Conservation (phyloP, 2,888 invertebrate genomes). For the Cephalotes varians region DNA sequence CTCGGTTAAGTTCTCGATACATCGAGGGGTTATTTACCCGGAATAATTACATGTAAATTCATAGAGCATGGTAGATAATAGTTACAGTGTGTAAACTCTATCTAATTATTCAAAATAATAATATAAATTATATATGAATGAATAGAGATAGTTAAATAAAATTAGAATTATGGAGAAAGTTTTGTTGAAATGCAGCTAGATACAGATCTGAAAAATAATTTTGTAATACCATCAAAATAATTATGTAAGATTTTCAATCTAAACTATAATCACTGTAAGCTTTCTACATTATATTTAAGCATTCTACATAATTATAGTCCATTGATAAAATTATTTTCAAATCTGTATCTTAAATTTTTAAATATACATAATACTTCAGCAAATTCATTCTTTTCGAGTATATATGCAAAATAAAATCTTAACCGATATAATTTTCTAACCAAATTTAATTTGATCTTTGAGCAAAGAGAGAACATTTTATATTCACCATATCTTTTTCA, state of each 20-base stretch:
- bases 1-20: slow-evolving; percentile 49
- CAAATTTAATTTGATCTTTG: not conserved
- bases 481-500: not conserved
- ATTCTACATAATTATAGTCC: too few species aligned
- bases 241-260: too few species aligned
- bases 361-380: too few species aligned
- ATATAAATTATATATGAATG: not conserved
- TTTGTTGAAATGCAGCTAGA: too few species aligned
- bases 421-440: not conserved
- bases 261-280: too few species aligned
- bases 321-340: too few species aligned
- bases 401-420: not conserved
- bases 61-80: not conserved
- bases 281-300: too few species aligned
- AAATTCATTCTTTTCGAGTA: too few species aligned
- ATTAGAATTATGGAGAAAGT: not conserved
- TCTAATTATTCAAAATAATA: not conserved
- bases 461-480: not conserved
- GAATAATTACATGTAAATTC: not conserved
- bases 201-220: too few species aligned
- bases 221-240: too few species aligned
- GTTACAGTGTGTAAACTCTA: not conserved
- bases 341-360: too few species aligned
- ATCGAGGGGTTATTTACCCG: slow-evolving; percentile 46
- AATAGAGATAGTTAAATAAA: not conserved